phyloP scores from a whole-genome alignment of 2,888 invertebrate species.

The Tetropium fuscum region DNA sequence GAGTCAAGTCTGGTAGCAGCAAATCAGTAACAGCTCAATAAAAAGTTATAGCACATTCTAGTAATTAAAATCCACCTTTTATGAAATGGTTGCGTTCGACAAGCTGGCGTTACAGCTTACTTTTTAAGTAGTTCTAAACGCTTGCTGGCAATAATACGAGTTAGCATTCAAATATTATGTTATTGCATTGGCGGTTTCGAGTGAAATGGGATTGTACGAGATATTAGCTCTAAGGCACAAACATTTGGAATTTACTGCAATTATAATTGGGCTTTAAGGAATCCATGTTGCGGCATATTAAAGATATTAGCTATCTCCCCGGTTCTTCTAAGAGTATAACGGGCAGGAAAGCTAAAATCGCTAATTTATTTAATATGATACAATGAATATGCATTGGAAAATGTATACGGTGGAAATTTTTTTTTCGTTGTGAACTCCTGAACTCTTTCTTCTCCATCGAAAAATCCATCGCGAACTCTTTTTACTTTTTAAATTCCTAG shows the following conservation, averaged over 20 bases:
- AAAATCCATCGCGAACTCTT: no score
- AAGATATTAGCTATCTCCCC: no score
- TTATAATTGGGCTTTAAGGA: not conserved
- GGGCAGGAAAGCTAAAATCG: no score
- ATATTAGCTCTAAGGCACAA: not conserved
- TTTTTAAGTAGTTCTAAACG: constrained; percentile 10
- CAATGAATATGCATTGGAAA: no score
- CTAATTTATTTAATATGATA: no score
- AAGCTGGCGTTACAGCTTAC: constrained; percentile 5
- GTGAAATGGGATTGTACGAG: constrained; percentile 6
- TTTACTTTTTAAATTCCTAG: no score
- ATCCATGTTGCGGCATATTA: no score
- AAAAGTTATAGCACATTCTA: constrained; percentile 7
- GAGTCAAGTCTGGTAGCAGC: not conserved
- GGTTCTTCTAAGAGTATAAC: no score
- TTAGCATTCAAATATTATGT: constrained; percentile 13
- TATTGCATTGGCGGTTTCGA: constrained; percentile 1
- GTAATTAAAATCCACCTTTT: constrained; percentile 17
- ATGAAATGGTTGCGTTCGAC: constrained; percentile 13
- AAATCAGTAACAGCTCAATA: not conserved
- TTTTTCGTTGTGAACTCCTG: no score
- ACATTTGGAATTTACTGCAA: constrained; percentile 4
- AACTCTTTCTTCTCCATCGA: no score
- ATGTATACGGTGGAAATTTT: no score
- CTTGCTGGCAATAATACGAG: constrained; percentile 11